Conservation (phyloP, 2,888 invertebrate genomes). For the Meliscaeva auricollis region DNA sequence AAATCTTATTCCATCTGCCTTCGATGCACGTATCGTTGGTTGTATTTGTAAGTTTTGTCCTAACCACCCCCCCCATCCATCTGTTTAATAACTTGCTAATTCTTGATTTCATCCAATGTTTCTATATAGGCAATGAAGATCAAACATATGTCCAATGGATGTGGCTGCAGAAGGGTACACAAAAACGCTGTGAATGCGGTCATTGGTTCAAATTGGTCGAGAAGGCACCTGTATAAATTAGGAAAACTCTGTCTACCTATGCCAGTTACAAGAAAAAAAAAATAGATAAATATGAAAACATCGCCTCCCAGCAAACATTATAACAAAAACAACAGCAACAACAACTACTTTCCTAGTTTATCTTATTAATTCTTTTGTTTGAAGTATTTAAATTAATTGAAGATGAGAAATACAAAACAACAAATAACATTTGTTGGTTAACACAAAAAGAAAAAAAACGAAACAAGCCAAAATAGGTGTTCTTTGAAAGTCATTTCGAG, state of each 20-base stretch:
- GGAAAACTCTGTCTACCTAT: conserved; percentile 25
- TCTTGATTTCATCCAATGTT: neutral
- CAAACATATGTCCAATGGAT: conserved; percentile 96
- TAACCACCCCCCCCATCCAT: no score
- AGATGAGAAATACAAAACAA: conserved; percentile 35
- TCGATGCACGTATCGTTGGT: conserved; percentile 95
- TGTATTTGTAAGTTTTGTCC: conserved; percentile 91
- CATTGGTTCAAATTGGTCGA: conserved; percentile 97
- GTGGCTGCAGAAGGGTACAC: conserved; percentile 95
- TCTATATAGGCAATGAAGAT: conserved; percentile 91
- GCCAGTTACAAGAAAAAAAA: conserved; percentile 16
- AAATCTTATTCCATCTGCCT: conserved; percentile 95
- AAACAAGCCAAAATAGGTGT: neutral
- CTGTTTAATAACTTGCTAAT: neutral
- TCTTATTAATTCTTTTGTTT: conserved; percentile 62
- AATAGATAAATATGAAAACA: conserved; percentile 2
- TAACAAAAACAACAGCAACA: conserved; percentile 13
- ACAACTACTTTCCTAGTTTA: conserved; percentile 73
- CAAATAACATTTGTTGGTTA: conserved; percentile 23
- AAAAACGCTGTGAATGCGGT: conserved; percentile 97
- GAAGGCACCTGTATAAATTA: conserved; percentile 88
- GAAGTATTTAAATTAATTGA: conserved; percentile 51
- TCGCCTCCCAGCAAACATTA: conserved; percentile 53
- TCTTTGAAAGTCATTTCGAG: no score
- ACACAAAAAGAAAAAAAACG: conserved; percentile 1